Evolutionary conservation across 2,888 invertebrate species (phyloP).

Genomic region (Parnassius mnemosyne): DNA sequence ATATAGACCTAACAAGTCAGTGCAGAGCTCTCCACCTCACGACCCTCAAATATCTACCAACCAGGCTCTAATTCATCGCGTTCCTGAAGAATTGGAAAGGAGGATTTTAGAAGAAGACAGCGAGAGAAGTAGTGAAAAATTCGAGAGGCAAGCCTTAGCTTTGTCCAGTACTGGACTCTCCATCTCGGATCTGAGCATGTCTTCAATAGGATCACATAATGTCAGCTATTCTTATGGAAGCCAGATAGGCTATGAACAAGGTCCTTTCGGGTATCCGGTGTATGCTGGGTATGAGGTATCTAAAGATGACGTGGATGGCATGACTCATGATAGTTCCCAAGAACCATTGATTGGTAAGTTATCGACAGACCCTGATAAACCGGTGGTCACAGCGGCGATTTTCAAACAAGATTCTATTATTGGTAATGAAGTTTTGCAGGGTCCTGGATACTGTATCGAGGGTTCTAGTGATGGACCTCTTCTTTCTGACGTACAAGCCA

Average conservation of each 20-base stretch:
- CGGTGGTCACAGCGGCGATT: conserved; percentile 85
- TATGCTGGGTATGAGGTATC: conserved; percentile 81
- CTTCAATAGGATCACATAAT: conserved; percentile 85
- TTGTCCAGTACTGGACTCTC: conserved; percentile 88
- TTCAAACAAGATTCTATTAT: conserved; percentile 83
- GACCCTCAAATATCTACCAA: conserved; percentile 74
- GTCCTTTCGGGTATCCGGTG: conserved; percentile 85
- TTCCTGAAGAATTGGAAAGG: conserved; percentile 64
- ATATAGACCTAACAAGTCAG: conserved; percentile 60
- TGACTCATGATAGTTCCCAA: conserved; percentile 67
- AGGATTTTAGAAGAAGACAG: conserved; percentile 58
- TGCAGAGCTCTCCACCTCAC: conserved; percentile 56
- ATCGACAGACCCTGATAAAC: conserved; percentile 79
- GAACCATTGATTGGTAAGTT: conserved; percentile 75
- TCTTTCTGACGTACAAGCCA: conserved; percentile 73
- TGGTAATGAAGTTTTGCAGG: conserved; percentile 65
- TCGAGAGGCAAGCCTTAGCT: conserved; percentile 70
- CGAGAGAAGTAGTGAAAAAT: conserved; percentile 53
- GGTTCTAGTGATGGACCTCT: conserved; percentile 76
- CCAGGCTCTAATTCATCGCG: conserved; percentile 69
- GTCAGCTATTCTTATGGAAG: conserved; percentile 90
- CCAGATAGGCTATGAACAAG: conserved; percentile 88
- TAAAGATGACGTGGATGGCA: conserved; percentile 58
- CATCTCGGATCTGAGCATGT: conserved; percentile 89
- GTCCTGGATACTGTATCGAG: conserved; percentile 73